Base-by-base conservation (phyloP, 1,140 invertebrate species). In the Euura saliciscinereae region DNA sequence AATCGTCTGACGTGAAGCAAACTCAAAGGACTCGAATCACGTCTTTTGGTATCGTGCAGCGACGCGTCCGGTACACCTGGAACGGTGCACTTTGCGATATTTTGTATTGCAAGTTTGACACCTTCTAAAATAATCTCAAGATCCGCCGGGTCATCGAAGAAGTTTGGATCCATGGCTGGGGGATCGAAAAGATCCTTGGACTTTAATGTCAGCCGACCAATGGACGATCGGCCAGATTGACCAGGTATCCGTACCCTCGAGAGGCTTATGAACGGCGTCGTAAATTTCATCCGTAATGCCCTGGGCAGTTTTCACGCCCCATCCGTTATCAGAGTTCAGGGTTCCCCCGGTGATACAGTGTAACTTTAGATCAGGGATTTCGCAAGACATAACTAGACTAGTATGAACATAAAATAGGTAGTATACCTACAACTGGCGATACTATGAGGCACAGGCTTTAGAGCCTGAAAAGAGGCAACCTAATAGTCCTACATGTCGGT, bases 111-210 rank as follows among this genome's bases (percentile, higher is more conserved):
- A 72, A 91, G 88, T 82, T 92, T 91, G 44, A 94, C 89, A 0
- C 90, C 92, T 10, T 92, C 92, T 4, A 95, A 80, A 64, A 94
- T 84, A 2, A 91, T 92, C 64, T 91, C 89, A 7, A 93, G 76
- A 78, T 95, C 94, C 44, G 89, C 88, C n/a, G 88, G 86, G 72
- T 91, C 88, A 2, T 86, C 84, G 71, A 95, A 92, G 78, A 94
- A 95, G 73, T 94, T 93, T 0, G 94, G 92, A 79, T 95, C 90
- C 45, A 97, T 89, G 45, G 90, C 88, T 0, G 95, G 95, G 78
- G 91, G 89, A 7, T 93, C 89, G 43, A 91, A 90, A 0, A 96
- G 96, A 87, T 98, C 91, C 7, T 87, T 91, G 5, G 91, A 91
- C 73, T 84, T 87, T 1, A 97, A 82, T 75, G 87, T 89, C 2